Conservation (phyloP, 2,888 invertebrate genomes). For the Drosophila greeni region DNA sequence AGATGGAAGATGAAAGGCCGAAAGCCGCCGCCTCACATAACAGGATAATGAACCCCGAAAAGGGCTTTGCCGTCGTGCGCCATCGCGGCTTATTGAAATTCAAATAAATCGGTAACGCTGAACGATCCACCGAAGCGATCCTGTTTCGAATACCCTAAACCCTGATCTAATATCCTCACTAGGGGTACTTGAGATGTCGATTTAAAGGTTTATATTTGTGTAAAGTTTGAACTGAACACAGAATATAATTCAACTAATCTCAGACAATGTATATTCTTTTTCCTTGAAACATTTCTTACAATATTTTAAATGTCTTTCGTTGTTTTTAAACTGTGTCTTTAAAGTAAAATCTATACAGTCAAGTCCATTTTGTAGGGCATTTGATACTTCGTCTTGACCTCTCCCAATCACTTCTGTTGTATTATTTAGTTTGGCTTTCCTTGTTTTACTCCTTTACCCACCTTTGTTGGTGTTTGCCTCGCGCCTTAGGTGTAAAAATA, state of each 20-base stretch:
- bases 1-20: constrained; percentile 72
- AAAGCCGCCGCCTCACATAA: constrained; percentile 55
- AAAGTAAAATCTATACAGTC: not conserved
- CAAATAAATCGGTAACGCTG: constrained; percentile 63
- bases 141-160: constrained; percentile 47
- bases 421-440: constrained; percentile 13
- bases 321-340: too few relatives aligned
- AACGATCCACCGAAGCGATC: constrained; percentile 9
- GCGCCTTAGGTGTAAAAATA: constrained; percentile 76
- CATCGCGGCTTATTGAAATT: constrained; percentile 71
- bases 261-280: too few relatives aligned
- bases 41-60: constrained; percentile 65
- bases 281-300: too few relatives aligned
- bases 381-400: not conserved
- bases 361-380: not conserved
- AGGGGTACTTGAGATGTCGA: not conserved
- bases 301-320: too few relatives aligned
- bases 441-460: constrained; percentile 13
- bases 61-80: constrained; percentile 4
- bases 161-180: constrained; percentile 7
- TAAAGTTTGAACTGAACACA: too few relatives aligned
- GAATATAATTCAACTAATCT: too few relatives aligned
- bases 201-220: not conserved
- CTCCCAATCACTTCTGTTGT: constrained; percentile 11
- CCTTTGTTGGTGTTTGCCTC: constrained; percentile 37